A percentile compares a stretch with the other conserved stretches of the same genome.
phyloP scores from a whole-genome alignment of 2,888 invertebrate species.

The Stenurella melanura region DNA sequence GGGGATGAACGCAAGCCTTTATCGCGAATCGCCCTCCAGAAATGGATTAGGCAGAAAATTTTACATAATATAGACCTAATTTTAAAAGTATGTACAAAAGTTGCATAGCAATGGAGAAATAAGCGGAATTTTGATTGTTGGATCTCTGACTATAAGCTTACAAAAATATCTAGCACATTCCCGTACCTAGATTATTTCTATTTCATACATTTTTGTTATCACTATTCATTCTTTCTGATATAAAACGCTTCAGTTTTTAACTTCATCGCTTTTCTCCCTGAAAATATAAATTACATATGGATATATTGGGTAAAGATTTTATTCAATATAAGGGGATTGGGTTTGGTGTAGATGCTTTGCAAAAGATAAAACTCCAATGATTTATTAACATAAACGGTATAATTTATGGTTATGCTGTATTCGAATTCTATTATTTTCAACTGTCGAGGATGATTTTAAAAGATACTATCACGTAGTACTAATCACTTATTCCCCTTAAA shows the following conservation, averaged over 20 bases:
- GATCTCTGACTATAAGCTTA: too few relatives aligned
- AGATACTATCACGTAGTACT: background rate
- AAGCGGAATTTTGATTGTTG: too few relatives aligned
- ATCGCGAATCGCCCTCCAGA: too few relatives aligned
- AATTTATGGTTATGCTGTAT: constrained; percentile 3
- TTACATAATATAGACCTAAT: too few relatives aligned
- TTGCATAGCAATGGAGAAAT: too few relatives aligned
- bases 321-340: background rate
- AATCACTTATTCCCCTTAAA: too few relatives aligned
- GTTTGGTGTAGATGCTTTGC: background rate
- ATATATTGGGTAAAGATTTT: constrained; percentile 6
- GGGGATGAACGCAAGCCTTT: too few relatives aligned
- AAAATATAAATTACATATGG: background rate
- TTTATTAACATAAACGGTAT: constrained; percentile 10
- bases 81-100: too few relatives aligned
- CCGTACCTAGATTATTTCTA: too few relatives aligned
- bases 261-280: background rate
- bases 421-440: constrained; percentile 19
- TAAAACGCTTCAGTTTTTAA: background rate
- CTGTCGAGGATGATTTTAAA: background rate
- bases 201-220: too few relatives aligned
- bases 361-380: constrained; percentile 16
- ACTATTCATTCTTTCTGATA: background rate
- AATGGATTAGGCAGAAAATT: too few relatives aligned
- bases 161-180: too few relatives aligned